phyloP scores from a whole-genome alignment of 2,888 invertebrate species.

The Ceramica pisi region DNA sequence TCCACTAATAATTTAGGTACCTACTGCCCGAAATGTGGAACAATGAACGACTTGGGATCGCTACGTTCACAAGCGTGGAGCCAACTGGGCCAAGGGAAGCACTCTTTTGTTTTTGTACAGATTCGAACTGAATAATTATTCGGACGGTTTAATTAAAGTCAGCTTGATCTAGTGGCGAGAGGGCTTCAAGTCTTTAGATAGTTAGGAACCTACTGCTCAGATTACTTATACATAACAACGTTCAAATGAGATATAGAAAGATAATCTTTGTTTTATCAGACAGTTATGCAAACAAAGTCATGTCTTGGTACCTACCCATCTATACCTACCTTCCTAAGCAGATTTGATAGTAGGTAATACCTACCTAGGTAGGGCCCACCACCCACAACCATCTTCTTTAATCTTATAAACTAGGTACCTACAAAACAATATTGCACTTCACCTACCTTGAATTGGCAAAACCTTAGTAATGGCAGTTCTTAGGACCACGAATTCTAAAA shows the following conservation, averaged over 20 bases:
- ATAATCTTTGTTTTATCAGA: not conserved
- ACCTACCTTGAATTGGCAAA: constrained; percentile 12
- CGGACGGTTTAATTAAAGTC: constrained; percentile 34
- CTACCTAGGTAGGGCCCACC: not conserved
- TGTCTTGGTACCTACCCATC: not conserved
- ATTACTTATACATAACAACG: not conserved
- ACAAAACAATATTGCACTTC: not conserved
- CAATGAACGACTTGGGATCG: constrained; percentile 30
- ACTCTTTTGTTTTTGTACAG: constrained; percentile 37
- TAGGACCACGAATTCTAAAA: not conserved
- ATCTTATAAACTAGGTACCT: no score
- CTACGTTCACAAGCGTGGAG: constrained; percentile 16
- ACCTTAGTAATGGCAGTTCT: not conserved
- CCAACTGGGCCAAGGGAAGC: constrained; percentile 34
- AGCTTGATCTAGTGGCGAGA: not conserved
- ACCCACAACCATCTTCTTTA: not conserved
- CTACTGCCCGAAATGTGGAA: constrained; percentile 27
- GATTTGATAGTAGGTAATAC: not conserved
- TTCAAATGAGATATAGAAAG: not conserved
- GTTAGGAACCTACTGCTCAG: not conserved
- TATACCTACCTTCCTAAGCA: not conserved
- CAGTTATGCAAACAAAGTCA: not conserved
- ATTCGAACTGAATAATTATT: constrained; percentile 45
- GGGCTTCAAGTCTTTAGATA: constrained; percentile 1
- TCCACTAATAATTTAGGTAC: constrained; percentile 37